Base-by-base conservation (phyloP, 2,888 invertebrate species). In the Phlogophora meticulosa region DNA sequence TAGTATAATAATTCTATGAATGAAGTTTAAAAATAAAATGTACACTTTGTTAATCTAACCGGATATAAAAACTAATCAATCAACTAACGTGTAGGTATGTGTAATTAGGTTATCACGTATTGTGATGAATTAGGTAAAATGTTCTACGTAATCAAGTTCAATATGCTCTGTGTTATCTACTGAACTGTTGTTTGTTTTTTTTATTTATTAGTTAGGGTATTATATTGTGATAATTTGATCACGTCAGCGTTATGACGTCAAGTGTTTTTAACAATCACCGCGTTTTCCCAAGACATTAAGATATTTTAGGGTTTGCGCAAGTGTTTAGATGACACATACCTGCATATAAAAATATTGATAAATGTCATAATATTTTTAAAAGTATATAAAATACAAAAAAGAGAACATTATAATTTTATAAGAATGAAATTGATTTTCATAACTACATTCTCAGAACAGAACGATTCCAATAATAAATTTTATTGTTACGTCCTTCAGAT, bases 211-310 rank as follows among this genome's bases (percentile, higher is more conserved):
- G 17, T 53, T 36, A n/a, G 32, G 45, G 24, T 52, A 60, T 49
- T 75, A 34, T 53, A 38, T 43, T 34, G 34, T 53, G 52, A 61
- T 69, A 42, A 36, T 24, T 28, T 15, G 1, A 32, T 36, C 36
- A 46, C 55, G 72, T 64, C 28, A 56, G 22, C 20, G 42, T 76
- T 38, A 63, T 76, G 72, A 76, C 72, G 64, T 64, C 52, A 63
- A 48, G 1, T 42, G 24, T 17, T 57, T 48, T 22, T n/a, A 17
- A 20, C 34, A 34, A 42, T 28, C 42, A 34, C 7, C 24, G 20
- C 9, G 34, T 22, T 76, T 62, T 2, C 43, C 51, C 40, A 71
- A 49, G 24, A 3, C 4, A 63, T 70, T 71, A 43, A 2, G 11
- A 55, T 46, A 45, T 28, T 49, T 61, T 63, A 40, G 20, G 71